A percentile compares a stretch with the other conserved stretches of the same genome.
phyloP scores from a whole-genome alignment of 1,140 invertebrate species.

The Mya arenaria region DNA sequence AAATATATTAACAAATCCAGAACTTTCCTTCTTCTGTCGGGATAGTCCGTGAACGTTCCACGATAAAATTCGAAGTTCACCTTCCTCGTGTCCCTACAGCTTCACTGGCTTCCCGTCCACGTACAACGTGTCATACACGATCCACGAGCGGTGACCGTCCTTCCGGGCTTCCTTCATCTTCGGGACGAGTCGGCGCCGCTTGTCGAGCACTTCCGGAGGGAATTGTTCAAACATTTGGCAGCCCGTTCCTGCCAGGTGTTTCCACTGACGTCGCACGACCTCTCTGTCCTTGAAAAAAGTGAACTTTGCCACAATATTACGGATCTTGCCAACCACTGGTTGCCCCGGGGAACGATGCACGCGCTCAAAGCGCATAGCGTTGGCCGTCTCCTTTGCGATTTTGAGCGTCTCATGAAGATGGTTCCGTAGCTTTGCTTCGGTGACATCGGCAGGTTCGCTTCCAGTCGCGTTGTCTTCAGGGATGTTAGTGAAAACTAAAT shows the following conservation, averaged over 20 bases:
- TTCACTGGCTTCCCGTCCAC: neutral
- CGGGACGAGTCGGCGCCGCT: neutral
- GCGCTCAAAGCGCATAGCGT: no score
- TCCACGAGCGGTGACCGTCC: neutral
- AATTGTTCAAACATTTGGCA: conserved; percentile 29
- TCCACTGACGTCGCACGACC: neutral
- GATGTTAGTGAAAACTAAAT: no score
- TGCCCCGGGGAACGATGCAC: no score
- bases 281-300: neutral
- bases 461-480: no score
- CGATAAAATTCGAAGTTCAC: no score
- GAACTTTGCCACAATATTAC: conserved; percentile 17
- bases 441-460: no score
- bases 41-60: conserved; percentile 15
- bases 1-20: no score
- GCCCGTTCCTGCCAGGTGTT: neutral
- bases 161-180: neutral
- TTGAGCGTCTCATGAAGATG: no score
- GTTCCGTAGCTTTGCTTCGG: no score
- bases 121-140: conserved; percentile 6
- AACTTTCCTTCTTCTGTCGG: neutral
- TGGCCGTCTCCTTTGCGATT: no score
- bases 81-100: neutral
- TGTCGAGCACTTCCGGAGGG: neutral
- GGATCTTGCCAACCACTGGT: no score